Percentiles rank a stretch among this genome's conserved stretches.
phyloP scores from a whole-genome alignment of 2,888 invertebrate species.

The Philonicus albiceps region DNA sequence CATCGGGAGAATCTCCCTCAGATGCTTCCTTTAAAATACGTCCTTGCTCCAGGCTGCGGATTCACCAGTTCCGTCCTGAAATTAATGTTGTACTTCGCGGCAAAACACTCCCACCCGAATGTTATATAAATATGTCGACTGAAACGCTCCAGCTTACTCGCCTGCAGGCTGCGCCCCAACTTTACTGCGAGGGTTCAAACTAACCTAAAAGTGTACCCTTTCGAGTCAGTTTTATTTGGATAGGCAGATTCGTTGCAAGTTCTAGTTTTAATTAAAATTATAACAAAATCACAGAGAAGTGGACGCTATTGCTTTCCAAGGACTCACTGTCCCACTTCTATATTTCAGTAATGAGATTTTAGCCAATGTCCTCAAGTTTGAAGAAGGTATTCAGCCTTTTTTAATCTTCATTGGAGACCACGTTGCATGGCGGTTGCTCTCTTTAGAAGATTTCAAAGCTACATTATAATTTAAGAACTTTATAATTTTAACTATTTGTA shows the following conservation, averaged over 20 bases:
- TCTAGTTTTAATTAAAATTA: background rate
- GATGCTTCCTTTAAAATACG: background rate
- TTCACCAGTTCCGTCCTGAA: background rate
- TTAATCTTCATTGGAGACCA: background rate
- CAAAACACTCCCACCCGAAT: background rate
- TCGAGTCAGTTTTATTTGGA: background rate
- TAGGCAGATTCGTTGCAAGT: background rate
- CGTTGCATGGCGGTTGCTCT: background rate
- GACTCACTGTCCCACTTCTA: background rate
- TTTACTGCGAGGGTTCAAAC: background rate
- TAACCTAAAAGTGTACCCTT: background rate
- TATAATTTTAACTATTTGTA: too few relatives aligned
- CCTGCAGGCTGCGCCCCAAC: background rate
- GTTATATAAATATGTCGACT: background rate
- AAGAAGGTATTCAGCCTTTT: background rate
- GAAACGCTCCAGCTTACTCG: background rate
- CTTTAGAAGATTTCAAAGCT: background rate
- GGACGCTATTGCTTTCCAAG: background rate
- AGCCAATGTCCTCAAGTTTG: background rate
- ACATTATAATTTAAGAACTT: too few relatives aligned
- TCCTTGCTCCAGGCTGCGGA: background rate
- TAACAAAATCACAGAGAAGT: background rate
- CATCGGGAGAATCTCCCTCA: background rate
- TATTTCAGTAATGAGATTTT: background rate
- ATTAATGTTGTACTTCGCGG: background rate